A percentile compares a stretch with the other conserved stretches of the same genome.
Evolutionary conservation across 2,888 invertebrate genomes (phyloP).

Genomic region (Rhingia campestris): DNA sequence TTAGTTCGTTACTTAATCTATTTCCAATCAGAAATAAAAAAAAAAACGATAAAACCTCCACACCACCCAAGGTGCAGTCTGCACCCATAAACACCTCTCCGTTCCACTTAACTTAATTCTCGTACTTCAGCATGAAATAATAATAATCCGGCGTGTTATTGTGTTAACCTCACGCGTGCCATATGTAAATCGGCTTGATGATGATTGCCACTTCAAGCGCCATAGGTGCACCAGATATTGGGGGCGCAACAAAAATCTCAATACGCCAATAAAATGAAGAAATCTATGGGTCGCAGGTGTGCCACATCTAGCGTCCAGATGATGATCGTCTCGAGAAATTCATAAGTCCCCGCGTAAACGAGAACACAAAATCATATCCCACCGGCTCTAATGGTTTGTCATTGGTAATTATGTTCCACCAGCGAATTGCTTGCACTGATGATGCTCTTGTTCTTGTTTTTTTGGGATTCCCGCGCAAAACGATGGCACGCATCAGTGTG

Average conservation of each 20-base stretch:
- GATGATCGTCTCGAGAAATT: too few relatives aligned
- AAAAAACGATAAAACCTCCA: background rate
- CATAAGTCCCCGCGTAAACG: too few relatives aligned
- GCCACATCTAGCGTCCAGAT: background rate
- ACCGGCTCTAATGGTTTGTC: constrained; percentile 48
- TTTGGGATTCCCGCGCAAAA: constrained; percentile 51
- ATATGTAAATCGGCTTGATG: constrained; percentile 32
- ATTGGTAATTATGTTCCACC: constrained; percentile 52
- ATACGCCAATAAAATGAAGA: constrained; percentile 47
- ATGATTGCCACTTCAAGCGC: constrained; percentile 23
- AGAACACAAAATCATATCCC: background rate
- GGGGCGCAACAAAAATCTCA: constrained; percentile 49
- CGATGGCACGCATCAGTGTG: constrained; percentile 26
- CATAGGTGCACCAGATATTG: constrained; percentile 33
- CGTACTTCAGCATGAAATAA: constrained; percentile 30
- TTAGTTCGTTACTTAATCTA: background rate
- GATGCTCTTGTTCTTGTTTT: constrained; percentile 46
- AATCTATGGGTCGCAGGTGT: constrained; percentile 51
- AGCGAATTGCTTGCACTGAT: constrained; percentile 33
- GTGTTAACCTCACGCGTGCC: constrained; percentile 50
- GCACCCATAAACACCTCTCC: constrained; percentile 38
- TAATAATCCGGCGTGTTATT: constrained; percentile 37
- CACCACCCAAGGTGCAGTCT: constrained; percentile 5
- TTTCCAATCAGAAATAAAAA: background rate
- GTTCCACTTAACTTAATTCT: constrained; percentile 10